Conservation (phyloP, 2,888 invertebrate genomes). For the Drosophila acutilabella region DNA sequence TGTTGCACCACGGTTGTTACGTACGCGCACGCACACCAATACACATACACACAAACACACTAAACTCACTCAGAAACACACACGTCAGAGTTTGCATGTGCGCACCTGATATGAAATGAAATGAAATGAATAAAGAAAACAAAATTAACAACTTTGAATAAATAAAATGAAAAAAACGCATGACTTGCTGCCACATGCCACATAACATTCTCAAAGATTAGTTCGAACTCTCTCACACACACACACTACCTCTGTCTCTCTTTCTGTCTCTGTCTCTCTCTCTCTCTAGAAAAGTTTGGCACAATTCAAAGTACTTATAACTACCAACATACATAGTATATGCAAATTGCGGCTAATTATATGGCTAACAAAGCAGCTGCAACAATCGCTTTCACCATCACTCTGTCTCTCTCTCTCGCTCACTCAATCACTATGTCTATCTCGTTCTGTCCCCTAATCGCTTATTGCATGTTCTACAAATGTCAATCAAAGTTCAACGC, state of each 20-base stretch:
- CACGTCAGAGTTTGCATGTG: slow-evolving; percentile 74
- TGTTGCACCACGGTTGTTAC: slow-evolving; percentile 46
- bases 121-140: slow-evolving; percentile 33
- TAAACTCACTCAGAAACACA: slow-evolving; percentile 22
- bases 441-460: slow-evolving; percentile 20
- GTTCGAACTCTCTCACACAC: slow-evolving; percentile 14
- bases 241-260: background rate
- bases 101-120: slow-evolving; percentile 60
- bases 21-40: slow-evolving; percentile 54
- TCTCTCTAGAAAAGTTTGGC: slow-evolving; percentile 31
- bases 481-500: slow-evolving; percentile 55
- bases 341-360: slow-evolving; percentile 60
- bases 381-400: slow-evolving; percentile 45
- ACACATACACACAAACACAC: slow-evolving; percentile 19
- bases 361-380: slow-evolving; percentile 44
- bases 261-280: slow-evolving; percentile 18
- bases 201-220: slow-evolving; percentile 24
- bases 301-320: slow-evolving; percentile 39
- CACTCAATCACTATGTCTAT: background rate
- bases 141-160: slow-evolving; percentile 55
- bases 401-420: slow-evolving; percentile 13
- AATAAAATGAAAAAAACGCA: slow-evolving; percentile 55
- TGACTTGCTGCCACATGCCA: slow-evolving; percentile 60
- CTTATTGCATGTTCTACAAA: slow-evolving; percentile 59
- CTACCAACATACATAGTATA: slow-evolving; percentile 10